Evolutionary conservation across 1,140 invertebrate genomes (phyloP), one percentile per base, ranked within the genome.

Genomic region (Heliconius nattereri): DNA sequence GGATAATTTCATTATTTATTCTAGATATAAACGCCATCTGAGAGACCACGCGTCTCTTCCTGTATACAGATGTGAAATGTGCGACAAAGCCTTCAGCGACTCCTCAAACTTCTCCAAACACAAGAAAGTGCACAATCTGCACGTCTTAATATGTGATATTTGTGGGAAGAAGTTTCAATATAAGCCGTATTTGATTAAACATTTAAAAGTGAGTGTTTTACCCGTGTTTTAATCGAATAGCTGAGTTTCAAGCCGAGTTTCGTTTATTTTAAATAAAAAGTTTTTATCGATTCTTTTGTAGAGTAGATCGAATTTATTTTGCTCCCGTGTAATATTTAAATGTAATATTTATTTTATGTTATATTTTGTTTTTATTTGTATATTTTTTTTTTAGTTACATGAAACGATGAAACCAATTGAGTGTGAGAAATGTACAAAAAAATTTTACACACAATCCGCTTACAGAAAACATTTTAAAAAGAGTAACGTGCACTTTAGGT

Each of bases 101-200:
- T 93, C 92, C 0, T 92, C 90, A 60, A 94, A 95, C 78, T 94
- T 90, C 80, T 85, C 87, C 40, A 95, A 94, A 49, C 94, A 95
- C 81, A 94, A 91, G 83, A 95, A 95, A 60, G 85, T 91, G 0
- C 93, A 94, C 81, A 88, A 89, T 57, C 29, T 87, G 5, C 74
- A 81, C 23, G 83, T 83, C 19, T 26, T 89, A 0, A 76, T 84
- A 1, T 95, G 94, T 78, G 86, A 89, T n/a, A 72, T 93, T 0
- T 95, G 94, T 78, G 80, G 78, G 0, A 89, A 90, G 73, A 94
- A 94, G 81, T 95, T 94, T 66, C 87, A 87, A 20, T 81, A 82
- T 2, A 90, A 89, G 75, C 1, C 0, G 0, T 84, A 79, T 19
- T 72, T 94, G 8, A 82, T 84, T 2, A 85, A 83, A n/a, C 94